Conservation (phyloP, 2,113 vertebrate species). For the Phyllostomus hastatus region DNA sequence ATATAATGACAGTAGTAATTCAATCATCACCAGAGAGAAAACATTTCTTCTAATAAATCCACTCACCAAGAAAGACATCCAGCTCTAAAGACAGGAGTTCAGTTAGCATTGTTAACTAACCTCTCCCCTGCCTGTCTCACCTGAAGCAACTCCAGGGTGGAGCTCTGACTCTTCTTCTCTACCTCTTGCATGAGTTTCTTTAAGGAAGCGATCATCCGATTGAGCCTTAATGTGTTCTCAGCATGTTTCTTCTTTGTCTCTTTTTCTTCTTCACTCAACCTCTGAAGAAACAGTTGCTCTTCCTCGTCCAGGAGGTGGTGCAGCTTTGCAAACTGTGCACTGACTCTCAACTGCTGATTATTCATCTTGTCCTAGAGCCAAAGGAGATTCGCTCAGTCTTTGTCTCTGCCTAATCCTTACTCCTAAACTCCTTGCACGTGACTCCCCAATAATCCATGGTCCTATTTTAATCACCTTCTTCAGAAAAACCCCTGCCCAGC, state of each 20-base stretch:
- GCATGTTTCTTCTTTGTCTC: not conserved
- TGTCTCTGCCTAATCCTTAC: not conserved
- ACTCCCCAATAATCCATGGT: not conserved
- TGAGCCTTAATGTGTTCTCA: not conserved
- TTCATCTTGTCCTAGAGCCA: slow-evolving; percentile 21
- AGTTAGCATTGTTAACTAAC: too few species aligned
- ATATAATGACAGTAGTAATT: not conserved
- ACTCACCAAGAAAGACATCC: not conserved
- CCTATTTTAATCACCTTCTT: not conserved
- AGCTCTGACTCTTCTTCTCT: not conserved
- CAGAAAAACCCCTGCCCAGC: not conserved
- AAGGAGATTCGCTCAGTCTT: not conserved
- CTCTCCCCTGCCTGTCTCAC: not conserved
- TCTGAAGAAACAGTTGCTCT: slow-evolving; percentile 15
- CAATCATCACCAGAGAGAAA: not conserved
- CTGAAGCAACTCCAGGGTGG: slow-evolving; percentile 15
- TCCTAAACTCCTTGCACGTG: not conserved
- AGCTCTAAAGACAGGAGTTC: not conserved
- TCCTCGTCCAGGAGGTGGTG: slow-evolving; percentile 32
- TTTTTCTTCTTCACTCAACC: slow-evolving; percentile 24
- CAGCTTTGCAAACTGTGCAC: slow-evolving; percentile 22
- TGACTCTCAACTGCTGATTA: not conserved
- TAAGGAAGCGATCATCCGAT: not conserved
- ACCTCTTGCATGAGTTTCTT: slow-evolving; percentile 15
- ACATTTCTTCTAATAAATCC: not conserved